These are phyloP conservation scores for Tonatia bakeri DNA, from an alignment of 2,113 vertebrate species.

Conservation along the genomic window DNA sequence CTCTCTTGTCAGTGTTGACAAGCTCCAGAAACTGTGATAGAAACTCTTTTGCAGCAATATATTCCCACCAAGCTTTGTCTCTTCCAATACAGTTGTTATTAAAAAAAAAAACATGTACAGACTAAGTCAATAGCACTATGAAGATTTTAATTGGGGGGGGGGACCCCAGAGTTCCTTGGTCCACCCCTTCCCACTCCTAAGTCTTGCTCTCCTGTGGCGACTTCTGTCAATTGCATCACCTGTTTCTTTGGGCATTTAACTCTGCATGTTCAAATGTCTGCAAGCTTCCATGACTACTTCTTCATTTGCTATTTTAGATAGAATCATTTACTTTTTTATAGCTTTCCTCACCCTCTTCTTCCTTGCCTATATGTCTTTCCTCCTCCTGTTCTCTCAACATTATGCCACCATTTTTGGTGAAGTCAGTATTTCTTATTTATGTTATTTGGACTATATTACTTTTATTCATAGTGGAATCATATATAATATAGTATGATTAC, in stretches of 20 bases:
- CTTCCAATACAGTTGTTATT: neutral
- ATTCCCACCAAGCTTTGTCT: neutral
- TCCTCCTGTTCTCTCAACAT: neutral
- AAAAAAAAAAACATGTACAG: neutral
- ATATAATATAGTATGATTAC: neutral
- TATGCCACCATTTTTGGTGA: neutral
- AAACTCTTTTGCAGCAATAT: neutral
- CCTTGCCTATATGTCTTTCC: neutral
- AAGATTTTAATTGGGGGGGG: neutral
- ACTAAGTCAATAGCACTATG: too few relatives aligned
- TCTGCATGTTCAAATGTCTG: neutral
- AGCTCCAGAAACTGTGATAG: neutral
- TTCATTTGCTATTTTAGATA: neutral
- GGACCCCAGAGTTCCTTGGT: neutral
- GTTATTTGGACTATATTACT: neutral
- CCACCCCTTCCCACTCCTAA: neutral
- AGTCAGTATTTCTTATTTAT: neutral
- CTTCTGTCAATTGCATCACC: neutral
- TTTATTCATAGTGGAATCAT: neutral
- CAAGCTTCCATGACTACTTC: neutral
- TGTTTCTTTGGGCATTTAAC: neutral
- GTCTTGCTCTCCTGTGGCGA: neutral
- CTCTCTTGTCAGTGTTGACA: neutral
- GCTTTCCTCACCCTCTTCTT: neutral
- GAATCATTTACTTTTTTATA: neutral